Conservation (phyloP, 2,888 invertebrate genomes). For the Ptychoptera contaminata region DNA sequence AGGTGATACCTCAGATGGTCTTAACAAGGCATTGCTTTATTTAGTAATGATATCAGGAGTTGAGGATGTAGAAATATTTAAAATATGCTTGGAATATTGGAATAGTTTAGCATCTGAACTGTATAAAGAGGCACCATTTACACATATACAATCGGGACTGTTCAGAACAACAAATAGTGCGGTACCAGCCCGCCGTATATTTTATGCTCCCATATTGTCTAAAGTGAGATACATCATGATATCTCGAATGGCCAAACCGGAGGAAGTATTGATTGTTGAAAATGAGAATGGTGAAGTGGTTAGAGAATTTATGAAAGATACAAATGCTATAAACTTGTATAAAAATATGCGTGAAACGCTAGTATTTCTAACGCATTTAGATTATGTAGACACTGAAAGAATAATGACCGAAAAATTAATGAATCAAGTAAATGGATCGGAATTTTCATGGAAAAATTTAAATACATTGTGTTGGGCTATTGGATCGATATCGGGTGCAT, state of each 20-base stretch:
- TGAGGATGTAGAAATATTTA: constrained; percentile 98
- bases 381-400: constrained; percentile 91
- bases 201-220: constrained; percentile 67
- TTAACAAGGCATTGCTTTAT: constrained; percentile 74
- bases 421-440: constrained; percentile 94
- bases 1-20: constrained; percentile 54
- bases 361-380: constrained; percentile 96
- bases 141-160: constrained; percentile 19
- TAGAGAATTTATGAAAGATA: constrained; percentile 99
- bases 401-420: constrained; percentile 98
- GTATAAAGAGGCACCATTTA: constrained; percentile 73
- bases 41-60: constrained; percentile 90
- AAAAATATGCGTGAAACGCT: constrained; percentile 98
- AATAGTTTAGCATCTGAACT: constrained; percentile 82
- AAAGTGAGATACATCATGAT: constrained; percentile 96
- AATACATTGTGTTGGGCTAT: constrained; percentile 99
- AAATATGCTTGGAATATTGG: constrained; percentile 99
- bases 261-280: constrained; percentile 98
- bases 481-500: constrained; percentile 96
- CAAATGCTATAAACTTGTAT: constrained; percentile 97
- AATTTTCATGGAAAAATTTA: constrained; percentile 99
- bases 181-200: constrained; percentile 43
- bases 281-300: constrained; percentile 99
- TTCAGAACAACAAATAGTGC: constrained; percentile 2
- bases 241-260: constrained; percentile 98